These are phyloP conservation scores for Drosophila nigritarsus DNA, from an alignment of 2,888 invertebrate species.

Conservation along the genomic window DNA sequence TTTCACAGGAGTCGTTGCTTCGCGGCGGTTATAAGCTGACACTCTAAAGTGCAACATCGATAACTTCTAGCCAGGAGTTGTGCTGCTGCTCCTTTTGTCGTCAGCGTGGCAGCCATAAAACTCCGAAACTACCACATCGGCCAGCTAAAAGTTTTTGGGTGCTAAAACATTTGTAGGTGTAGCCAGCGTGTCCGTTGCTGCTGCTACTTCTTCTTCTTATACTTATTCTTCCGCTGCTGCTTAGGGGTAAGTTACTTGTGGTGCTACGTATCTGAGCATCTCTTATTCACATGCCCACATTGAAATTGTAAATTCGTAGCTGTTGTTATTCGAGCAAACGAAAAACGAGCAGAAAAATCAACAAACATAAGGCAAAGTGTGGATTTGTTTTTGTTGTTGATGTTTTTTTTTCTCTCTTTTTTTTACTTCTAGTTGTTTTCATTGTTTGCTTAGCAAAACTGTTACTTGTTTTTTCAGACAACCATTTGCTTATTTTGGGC, in stretches of 20 bases:
- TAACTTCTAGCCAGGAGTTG: slow-evolving; percentile 62
- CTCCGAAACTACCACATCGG: slow-evolving; percentile 18
- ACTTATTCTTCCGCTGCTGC: slow-evolving; percentile 12
- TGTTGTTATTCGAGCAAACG: slow-evolving; percentile 53
- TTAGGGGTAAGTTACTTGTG: neutral
- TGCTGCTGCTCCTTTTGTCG: slow-evolving; percentile 52
- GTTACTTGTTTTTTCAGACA: slow-evolving; percentile 77
- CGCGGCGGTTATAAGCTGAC: slow-evolving; percentile 42
- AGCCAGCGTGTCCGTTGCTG: slow-evolving; percentile 56
- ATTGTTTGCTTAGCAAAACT: slow-evolving; percentile 72
- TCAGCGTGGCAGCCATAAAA: slow-evolving; percentile 55
- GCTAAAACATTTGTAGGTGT: slow-evolving; percentile 65
- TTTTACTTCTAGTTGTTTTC: slow-evolving; percentile 57
- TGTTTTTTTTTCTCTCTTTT: slow-evolving; percentile 8
- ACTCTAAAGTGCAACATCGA: slow-evolving; percentile 73
- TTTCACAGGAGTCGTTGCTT: slow-evolving; percentile 10
- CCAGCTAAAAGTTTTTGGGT: slow-evolving; percentile 43
- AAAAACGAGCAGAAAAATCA: slow-evolving; percentile 73
- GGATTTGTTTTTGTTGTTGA: slow-evolving; percentile 57
- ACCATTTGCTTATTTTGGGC: slow-evolving; percentile 66
- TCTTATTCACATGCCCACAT: slow-evolving; percentile 63
- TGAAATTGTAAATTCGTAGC: slow-evolving; percentile 75
- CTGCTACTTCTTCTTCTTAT: slow-evolving; percentile 9
- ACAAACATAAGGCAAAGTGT: slow-evolving; percentile 76
- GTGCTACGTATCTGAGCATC: slow-evolving; percentile 36